These are phyloP conservation scores for Dicycla oo DNA, from an alignment of 2,888 invertebrate genomes.

Conservation along the genomic window DNA sequence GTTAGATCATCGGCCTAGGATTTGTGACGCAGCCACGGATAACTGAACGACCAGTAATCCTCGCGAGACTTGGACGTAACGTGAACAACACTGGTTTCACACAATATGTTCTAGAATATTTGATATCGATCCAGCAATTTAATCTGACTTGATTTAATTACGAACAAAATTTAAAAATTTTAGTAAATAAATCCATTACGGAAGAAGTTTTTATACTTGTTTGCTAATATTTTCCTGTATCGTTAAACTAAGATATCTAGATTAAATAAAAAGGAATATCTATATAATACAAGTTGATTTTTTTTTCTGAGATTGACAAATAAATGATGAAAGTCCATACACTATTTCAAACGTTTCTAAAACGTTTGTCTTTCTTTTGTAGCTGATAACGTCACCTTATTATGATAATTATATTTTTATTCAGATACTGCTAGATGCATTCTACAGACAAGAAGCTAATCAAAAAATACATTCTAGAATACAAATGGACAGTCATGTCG, in stretches of 20 bases:
- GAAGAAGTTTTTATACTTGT: too few species aligned
- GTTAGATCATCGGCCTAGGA: constrained; percentile 25
- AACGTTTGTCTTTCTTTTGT: background rate
- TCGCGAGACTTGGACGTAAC: constrained; percentile 15
- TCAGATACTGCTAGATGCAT: background rate
- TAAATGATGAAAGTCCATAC: background rate
- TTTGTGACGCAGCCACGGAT: constrained; percentile 5
- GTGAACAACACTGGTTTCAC: constrained; percentile 12
- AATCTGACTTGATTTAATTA: background rate
- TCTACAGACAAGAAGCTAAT: background rate
- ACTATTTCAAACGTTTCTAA: constrained; percentile 2
- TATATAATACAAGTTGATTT: too few species aligned
- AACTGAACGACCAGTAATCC: background rate
- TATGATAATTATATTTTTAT: background rate
- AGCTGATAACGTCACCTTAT: background rate
- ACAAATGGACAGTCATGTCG: background rate
- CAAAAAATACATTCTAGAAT: background rate
- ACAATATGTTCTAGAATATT: constrained; percentile 15
- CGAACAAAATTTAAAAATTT: background rate
- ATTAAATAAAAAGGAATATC: background rate
- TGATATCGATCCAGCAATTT: background rate
- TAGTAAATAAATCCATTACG: background rate
- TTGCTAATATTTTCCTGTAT: background rate
- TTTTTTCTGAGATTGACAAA: background rate
- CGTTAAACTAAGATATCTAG: background rate